Evolutionary conservation across 1,140 invertebrate genomes (phyloP), one percentile per base, ranked within the genome.

Genomic region (Holcopasites calliopsidis): DNA sequence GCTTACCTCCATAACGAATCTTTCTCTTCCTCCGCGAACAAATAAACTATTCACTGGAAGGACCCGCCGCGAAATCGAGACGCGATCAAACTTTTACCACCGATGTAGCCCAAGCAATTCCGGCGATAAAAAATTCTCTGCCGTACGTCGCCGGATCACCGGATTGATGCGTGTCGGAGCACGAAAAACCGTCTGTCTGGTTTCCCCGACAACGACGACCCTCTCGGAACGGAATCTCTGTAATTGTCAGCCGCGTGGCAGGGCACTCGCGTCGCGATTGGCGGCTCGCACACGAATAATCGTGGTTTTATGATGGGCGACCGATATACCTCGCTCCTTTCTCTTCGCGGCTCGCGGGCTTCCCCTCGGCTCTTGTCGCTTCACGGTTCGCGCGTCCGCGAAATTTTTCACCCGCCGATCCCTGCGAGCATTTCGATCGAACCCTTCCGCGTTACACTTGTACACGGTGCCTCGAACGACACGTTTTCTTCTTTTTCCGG

Each of bases 231-330:
- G 40, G 40, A 35, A 66, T 23, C 66, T 21, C 18, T 4, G 26
- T 35, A 23, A 57, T 64, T 38, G 50, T 13, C 10, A 33, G 33
- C 28, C 26, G 23, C 26, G n/a, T 52, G n/a, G 21, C 54, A 58
- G 64, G 33, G 28, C 62, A 80, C 76, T 79, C 50, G 49, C 81
- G 78, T 70, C 66, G 58, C 72, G 72, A 57, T 74, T 76, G 69
- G 40, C 60, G 73, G 64, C 73, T 75, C 73, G 76, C 70, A 73
- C 72, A 77, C 79, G 83, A 85, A 80, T 85, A 85, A 84, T 82
- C 72, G 50, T 54, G 52, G 44, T 49, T 68, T 62, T 62, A 73
- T 70, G 78, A 77, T 76, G 62, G 76, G 62, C 50, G 52, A 50
- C 44, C 69, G 79, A 73, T 80, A 49, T 18, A 13, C 57, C 57